These are phyloP conservation scores for Schlechtendalia chinensis DNA, from an alignment of 1,140 invertebrate species.

Conservation along the genomic window DNA sequence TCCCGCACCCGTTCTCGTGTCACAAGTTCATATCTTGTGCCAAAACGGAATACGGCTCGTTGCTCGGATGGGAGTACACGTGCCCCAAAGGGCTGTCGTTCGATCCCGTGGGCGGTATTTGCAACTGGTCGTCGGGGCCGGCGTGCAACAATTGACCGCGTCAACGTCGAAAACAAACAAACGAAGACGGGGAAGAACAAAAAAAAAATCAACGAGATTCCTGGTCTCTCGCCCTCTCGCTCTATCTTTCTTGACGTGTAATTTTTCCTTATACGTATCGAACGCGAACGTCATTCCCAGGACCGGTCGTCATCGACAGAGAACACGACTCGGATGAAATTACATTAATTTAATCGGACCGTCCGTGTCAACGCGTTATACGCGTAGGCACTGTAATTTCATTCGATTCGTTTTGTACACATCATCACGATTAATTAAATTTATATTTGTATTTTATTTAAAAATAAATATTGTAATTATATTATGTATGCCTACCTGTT, in stretches of 20 bases:
- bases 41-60: constrained; percentile 71
- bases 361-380: constrained; percentile 14
- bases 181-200: neutral
- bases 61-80: constrained; percentile 81
- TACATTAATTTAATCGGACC: constrained; percentile 18
- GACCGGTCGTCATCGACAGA: constrained; percentile 9
- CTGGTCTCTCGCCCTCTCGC: neutral
- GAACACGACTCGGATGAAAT: constrained; percentile 43
- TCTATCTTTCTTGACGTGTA: neutral
- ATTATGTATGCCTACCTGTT: neutral
- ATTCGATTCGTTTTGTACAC: constrained; percentile 45
- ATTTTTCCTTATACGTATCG: too few species aligned
- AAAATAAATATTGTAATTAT: constrained; percentile 31
- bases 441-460: constrained; percentile 34
- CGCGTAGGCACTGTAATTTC: constrained; percentile 32
- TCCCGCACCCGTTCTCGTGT: constrained; percentile 82
- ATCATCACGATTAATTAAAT: constrained; percentile 18
- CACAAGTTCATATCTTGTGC: constrained; percentile 86
- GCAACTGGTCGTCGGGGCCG: constrained; percentile 79
- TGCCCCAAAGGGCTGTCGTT: constrained; percentile 80
- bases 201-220: constrained; percentile 18
- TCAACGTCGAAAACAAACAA: neutral
- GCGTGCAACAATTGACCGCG: constrained; percentile 63
- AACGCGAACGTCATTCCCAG: neutral
- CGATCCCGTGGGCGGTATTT: constrained; percentile 84